Evolutionary conservation across 2,888 invertebrate species (phyloP).

Genomic region (Macrosoma leucophasiata): DNA sequence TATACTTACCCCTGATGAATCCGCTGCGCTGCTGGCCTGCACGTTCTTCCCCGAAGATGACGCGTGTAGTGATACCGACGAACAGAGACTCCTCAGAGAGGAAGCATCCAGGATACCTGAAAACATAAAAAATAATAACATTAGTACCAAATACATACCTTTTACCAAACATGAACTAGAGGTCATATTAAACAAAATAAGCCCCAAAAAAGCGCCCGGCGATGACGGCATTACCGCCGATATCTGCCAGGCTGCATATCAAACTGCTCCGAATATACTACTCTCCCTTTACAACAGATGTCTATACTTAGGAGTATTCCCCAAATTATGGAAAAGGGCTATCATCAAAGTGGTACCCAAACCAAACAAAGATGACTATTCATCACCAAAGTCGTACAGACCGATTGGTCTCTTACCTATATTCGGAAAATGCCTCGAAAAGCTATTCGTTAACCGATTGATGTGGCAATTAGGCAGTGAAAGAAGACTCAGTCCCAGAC

Average conservation of each 20-base stretch:
- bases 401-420: constrained; percentile 4
- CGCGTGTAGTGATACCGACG: not conserved
- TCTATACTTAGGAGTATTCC: constrained; percentile 12
- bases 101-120: not conserved
- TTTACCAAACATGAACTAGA: not conserved
- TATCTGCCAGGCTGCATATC: constrained; percentile 6
- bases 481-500: too few species aligned
- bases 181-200: not conserved
- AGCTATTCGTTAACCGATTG: too few species aligned
- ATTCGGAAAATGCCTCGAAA: constrained; percentile 1
- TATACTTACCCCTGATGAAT: not conserved
- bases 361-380: constrained; percentile 12
- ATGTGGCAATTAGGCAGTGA: too few species aligned
- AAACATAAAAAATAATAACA: not conserved
- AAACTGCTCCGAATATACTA: not conserved
- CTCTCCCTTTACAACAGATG: constrained; percentile 9
- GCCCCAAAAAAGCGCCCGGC: constrained; percentile 12
- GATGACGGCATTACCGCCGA: constrained; percentile 11
- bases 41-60: not conserved
- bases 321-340: constrained; percentile 18
- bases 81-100: not conserved
- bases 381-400: constrained; percentile 14
- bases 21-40: not conserved
- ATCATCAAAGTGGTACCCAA: constrained; percentile 15
- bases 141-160: not conserved